A percentile compares a stretch with the other conserved stretches of the same genome.
These are phyloP conservation scores for Hydropotes inermis DNA, from an alignment of 2,113 vertebrate genomes.

Conservation along the genomic window DNA sequence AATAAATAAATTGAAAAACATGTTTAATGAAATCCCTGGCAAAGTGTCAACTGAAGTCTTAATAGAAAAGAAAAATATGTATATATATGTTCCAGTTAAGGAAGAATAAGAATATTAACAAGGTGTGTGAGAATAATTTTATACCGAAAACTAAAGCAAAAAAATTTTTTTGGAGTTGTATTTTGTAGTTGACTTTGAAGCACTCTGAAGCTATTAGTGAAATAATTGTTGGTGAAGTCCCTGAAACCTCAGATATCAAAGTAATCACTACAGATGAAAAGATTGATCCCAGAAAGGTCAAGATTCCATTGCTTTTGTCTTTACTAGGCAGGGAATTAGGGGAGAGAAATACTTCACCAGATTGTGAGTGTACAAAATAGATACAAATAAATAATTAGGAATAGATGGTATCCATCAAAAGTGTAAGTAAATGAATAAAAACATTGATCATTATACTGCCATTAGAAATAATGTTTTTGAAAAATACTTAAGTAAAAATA, in stretches of 20 bases:
- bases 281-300: neutral
- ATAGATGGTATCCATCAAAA: neutral
- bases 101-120: neutral
- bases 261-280: neutral
- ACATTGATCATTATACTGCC: neutral
- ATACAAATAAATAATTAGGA: neutral
- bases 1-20: constrained; percentile 28
- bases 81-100: neutral
- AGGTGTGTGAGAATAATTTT: neutral
- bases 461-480: constrained; percentile 17
- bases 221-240: neutral
- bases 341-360: constrained; percentile 20
- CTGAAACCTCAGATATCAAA: neutral
- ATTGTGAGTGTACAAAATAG: neutral
- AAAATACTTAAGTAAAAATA: constrained; percentile 23
- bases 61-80: neutral
- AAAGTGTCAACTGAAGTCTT: constrained; percentile 15
- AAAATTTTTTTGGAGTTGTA: neutral
- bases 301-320: neutral
- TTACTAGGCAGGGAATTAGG: neutral
- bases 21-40: constrained; percentile 22
- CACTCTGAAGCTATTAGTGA: neutral
- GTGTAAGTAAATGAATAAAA: neutral
- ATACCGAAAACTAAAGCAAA: constrained; percentile 1
- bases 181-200: constrained; percentile 6